Conservation (phyloP, 2,888 invertebrate species). For the Drosophila yooni region DNA sequence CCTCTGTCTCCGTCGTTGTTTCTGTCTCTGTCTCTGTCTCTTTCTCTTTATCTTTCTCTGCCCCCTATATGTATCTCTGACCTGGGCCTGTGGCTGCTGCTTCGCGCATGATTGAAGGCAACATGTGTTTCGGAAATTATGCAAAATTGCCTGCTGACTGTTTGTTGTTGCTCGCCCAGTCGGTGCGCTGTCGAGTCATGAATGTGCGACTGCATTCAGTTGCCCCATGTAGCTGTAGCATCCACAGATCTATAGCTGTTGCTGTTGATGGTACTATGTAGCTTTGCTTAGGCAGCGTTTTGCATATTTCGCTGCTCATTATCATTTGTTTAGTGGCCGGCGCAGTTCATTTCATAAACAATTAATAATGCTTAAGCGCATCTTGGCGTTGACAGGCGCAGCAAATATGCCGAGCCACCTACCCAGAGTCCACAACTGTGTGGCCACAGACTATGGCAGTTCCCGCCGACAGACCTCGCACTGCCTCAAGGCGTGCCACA, state of each 20-base stretch:
- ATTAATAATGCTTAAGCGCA: constrained; percentile 79
- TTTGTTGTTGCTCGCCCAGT: constrained; percentile 26
- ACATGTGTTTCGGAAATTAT: constrained; percentile 83
- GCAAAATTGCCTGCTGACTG: constrained; percentile 74
- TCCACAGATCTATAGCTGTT: constrained; percentile 22
- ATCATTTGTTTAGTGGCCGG: constrained; percentile 71
- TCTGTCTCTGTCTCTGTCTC: constrained; percentile 1
- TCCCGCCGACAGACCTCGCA: background rate
- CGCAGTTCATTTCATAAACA: constrained; percentile 77
- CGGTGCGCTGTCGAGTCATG: constrained; percentile 31
- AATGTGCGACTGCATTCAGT: constrained; percentile 34
- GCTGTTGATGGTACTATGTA: constrained; percentile 3
- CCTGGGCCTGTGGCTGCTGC: constrained; percentile 42
- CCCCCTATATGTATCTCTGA: constrained; percentile 24
- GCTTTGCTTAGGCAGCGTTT: constrained; percentile 54
- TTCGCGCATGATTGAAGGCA: constrained; percentile 82
- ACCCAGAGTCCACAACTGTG: constrained; percentile 43
- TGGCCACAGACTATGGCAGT: constrained; percentile 37
- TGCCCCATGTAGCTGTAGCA: constrained; percentile 16
- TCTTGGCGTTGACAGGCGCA: constrained; percentile 74
- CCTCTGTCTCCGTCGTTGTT: constrained; percentile 5
- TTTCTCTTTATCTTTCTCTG: background rate
- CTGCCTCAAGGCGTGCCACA: constrained; percentile 24
- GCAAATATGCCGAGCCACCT: constrained; percentile 57
- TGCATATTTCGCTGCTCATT: constrained; percentile 78